Evolutionary conservation across 2,113 vertebrate genomes (phyloP).

Genomic region (Microcebus tavaratra): DNA sequence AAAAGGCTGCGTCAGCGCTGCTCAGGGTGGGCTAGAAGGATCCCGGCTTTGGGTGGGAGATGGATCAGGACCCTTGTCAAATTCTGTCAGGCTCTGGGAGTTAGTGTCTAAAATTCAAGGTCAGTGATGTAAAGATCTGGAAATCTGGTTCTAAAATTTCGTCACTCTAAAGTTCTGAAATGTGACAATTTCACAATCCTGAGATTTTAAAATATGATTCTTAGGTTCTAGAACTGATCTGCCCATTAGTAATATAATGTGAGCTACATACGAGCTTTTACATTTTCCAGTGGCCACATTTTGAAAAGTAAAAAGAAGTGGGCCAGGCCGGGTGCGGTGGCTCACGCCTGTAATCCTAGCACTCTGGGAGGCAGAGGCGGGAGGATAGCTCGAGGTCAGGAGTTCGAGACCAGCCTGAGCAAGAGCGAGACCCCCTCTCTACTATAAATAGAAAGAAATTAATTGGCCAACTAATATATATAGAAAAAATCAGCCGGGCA

Average conservation of each 20-base stretch:
- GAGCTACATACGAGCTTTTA: background rate
- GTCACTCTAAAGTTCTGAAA: background rate
- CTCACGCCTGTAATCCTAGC: too few species aligned
- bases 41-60: background rate
- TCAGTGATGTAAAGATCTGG: background rate
- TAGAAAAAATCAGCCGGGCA: too few species aligned
- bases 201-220: background rate
- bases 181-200: background rate
- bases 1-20: background rate
- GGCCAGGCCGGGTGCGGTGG: background rate
- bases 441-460: too few species aligned
- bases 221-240: background rate
- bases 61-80: background rate
- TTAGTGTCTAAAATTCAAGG: background rate
- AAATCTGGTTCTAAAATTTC: slow-evolving; percentile 8
- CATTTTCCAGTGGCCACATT: background rate
- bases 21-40: background rate
- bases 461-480: too few species aligned
- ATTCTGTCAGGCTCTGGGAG: background rate
- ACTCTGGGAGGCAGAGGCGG: too few species aligned
- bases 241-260: background rate
- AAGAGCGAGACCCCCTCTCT: too few species aligned
- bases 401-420: too few species aligned
- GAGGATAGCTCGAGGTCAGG: too few species aligned
- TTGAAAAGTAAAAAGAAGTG: background rate